Evolutionary conservation across 2,888 invertebrate species (phyloP), one percentile per base, ranked within the genome.

Genomic region (Amphimallon solstitiale): DNA sequence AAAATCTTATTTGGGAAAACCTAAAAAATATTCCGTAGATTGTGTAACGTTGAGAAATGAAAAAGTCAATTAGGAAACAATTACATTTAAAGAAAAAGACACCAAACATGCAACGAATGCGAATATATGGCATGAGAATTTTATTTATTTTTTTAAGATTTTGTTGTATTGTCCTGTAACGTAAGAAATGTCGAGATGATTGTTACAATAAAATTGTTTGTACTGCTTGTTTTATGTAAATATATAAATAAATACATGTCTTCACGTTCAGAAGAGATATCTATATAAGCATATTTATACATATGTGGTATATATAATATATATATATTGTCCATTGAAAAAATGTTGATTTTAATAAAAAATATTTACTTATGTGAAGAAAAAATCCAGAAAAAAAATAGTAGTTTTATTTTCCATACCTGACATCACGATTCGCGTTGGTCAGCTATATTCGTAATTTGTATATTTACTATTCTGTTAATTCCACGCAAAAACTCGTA

Each of bases 321-420:
- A n/a, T n/a, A n/a, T n/a, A 29, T 29, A 29, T 29, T 29, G 29
- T 29, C 29, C 29, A 29, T n/a, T n/a, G n/a, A n/a, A n/a, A n/a
- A n/a, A n/a, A 43, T 56, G 56, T 43, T 56, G 56, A 56, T 40
- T 56, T 56, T 29, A 56, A 56, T 56, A 56, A 56, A n/a, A 29
- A 56, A 43, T 56, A 43, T 43, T 56, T 56, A 56, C 56, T 54
- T 48, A 12, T 12, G 5, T 65, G 7, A 38, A 65, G 60, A 62
- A 52, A 62, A 45, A 49, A 48, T 9, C 0, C 19, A 12, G 1
- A 6, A 29, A n/a, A 12, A 60, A 49, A 15, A 14, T 35, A 9
- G 17, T 14, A 19, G 37, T 56, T 54, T 43, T 23, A 23, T 56
- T 56, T 40, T 9, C 2, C n/a, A n/a, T n/a, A n/a, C n/a, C n/a